Base-by-base conservation (phyloP, 2,888 invertebrate genomes). In the Eledona agricola region DNA sequence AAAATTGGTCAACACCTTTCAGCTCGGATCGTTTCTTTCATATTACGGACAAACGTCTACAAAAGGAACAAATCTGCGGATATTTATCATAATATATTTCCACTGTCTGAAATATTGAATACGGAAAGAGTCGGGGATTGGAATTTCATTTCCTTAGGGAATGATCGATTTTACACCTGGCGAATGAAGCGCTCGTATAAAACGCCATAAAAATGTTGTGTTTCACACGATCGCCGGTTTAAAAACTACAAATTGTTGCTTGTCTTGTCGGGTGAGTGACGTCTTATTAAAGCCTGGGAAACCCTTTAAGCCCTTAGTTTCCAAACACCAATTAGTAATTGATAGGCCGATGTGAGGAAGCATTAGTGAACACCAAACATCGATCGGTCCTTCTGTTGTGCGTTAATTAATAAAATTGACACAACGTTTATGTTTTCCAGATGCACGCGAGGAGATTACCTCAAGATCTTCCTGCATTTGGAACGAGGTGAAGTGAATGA, bases 381-480 rank as follows among this genome's bases (percentile, higher is more conserved):
- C 47, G 38, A 49, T 49, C 47, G n/a, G n/a, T n/a, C n/a, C n/a
- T n/a, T n/a, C n/a, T n/a, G 15, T 31, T 29, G 7, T 19, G 5
- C 6, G 4, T 4, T 19, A 4, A 4, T 4, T 19, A 19, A 19
- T 19, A 19, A 19, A 19, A 19, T 19, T 19, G 19, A 4, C 19
- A 19, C n/a, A 19, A 19, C 6, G 19, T 19, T 34, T 40, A 32
- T 38, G 31, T 10, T 65, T 85, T 85, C 4, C 83, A 90, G 90
- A 63, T 90, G 90, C 72, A 79, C 82, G 51, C 81, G 82, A 34
- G 87, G 87, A 0, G 90, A 90, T 76, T 90, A 85, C 76, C 76
- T 91, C 60, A 89, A 90, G 76, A 82, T 90, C 46, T 91, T 88
- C 77, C 81, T 86, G 38, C 89, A 90, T 66, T 81, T 90, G 58